Evolutionary conservation across 2,113 vertebrate species (phyloP).

Genomic region (Ctenomys sociabilis): DNA sequence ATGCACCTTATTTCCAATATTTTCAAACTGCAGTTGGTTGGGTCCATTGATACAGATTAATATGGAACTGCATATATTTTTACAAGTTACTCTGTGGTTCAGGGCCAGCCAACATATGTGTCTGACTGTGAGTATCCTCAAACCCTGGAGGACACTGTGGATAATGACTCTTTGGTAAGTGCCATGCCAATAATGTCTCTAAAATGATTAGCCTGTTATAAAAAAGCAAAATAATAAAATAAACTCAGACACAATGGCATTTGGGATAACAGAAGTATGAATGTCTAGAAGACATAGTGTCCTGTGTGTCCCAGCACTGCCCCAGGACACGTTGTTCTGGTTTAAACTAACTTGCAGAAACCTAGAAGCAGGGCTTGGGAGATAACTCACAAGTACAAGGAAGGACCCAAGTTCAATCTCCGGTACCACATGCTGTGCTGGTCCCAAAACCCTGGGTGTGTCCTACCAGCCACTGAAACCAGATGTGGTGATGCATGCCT

Average conservation of each 20-base stretch:
- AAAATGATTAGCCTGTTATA: background rate
- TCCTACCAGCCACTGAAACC: no score
- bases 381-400: no score
- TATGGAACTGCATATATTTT: background rate
- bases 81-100: background rate
- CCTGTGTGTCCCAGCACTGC: fast-evolving
- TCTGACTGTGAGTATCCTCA: background rate
- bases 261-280: background rate
- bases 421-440: no score
- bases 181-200: background rate
- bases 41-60: background rate
- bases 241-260: background rate
- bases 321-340: background rate
- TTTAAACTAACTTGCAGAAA: background rate
- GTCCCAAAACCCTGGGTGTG: no score
- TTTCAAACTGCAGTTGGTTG: background rate
- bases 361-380: no score
- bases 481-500: no score
- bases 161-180: background rate
- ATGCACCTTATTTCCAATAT: background rate
- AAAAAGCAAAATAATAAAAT: background rate
- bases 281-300: background rate
- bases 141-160: background rate
- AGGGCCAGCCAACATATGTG: background rate
- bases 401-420: no score